Conservation (phyloP, 2,797 vertebrate genomes). For the Ctenopoma kingsleyae region DNA sequence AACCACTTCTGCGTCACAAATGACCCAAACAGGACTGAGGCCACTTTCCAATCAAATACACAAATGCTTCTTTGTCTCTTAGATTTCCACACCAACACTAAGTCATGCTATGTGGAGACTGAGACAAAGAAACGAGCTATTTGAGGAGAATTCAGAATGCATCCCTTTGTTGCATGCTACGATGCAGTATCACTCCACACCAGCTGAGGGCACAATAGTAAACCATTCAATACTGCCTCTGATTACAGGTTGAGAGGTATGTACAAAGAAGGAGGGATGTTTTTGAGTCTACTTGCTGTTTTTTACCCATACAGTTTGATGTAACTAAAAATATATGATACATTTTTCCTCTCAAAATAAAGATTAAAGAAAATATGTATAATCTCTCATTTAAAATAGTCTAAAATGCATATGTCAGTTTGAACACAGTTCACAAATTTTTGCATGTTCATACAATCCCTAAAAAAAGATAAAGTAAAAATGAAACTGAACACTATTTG, state of each 20-base stretch:
- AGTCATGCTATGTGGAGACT: conserved; percentile 29
- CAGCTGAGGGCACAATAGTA: conserved; percentile 86
- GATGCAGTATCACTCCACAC: conserved; percentile 86
- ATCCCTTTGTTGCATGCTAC: conserved; percentile 80
- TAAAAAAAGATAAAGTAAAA: conserved; percentile 68
- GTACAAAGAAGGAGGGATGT: conserved; percentile 60
- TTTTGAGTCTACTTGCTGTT: conserved; percentile 51
- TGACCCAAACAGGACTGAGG: conserved; percentile 76
- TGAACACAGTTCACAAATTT: conserved; percentile 81
- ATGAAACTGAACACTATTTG: conserved; percentile 41
- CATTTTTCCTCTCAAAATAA: conserved; percentile 79
- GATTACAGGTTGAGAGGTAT: conserved; percentile 61
- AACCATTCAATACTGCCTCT: conserved; percentile 70
- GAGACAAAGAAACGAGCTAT: conserved; percentile 47
- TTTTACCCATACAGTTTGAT: conserved; percentile 53
- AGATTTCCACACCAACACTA: conserved; percentile 28
- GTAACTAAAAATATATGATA: conserved; percentile 87
- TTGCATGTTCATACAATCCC: conserved; percentile 89
- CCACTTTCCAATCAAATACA: conserved; percentile 46
- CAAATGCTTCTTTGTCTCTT: conserved; percentile 39
- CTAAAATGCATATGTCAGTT: conserved; percentile 86
- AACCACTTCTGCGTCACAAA: conserved; percentile 86
- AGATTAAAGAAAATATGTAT: conserved; percentile 81
- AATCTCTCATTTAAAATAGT: conserved; percentile 78
- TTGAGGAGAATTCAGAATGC: conserved; percentile 38